These are phyloP conservation scores for Castor canadensis DNA, from an alignment of 2,113 vertebrate species.

Conservation along the genomic window DNA sequence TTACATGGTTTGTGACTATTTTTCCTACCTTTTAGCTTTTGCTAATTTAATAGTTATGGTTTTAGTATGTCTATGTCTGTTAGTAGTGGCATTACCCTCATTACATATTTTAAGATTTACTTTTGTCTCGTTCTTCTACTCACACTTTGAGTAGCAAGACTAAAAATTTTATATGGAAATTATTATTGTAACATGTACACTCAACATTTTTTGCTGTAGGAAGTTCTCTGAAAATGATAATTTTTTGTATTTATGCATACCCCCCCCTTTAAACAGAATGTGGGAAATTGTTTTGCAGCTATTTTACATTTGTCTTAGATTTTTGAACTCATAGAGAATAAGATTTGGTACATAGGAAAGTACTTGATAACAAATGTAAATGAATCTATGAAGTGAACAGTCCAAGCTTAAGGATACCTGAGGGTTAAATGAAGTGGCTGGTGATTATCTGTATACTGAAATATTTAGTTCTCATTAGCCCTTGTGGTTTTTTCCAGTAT, in stretches of 20 bases:
- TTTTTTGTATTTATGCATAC: not conserved
- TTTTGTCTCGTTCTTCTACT: not conserved
- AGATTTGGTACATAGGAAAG: constrained; percentile 2
- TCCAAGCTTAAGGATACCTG: not conserved
- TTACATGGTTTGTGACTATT: not conserved
- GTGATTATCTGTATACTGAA: not conserved
- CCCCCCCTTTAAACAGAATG: not conserved
- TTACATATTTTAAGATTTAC: not conserved
- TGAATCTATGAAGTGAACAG: not conserved
- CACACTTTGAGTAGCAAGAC: not conserved
- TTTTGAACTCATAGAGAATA: constrained; percentile 18
- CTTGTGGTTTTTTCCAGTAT: not conserved
- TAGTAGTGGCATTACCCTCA: constrained; percentile 7
- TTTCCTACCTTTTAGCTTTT: not conserved
- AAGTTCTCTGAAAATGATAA: constrained; percentile 11
- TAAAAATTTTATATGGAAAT: not conserved
- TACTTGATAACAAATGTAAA: not conserved
- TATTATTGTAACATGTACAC: not conserved
- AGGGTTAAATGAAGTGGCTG: not conserved
- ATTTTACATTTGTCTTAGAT: not conserved
- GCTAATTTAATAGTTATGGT: not conserved
- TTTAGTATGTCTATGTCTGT: constrained; percentile 11
- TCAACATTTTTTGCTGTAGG: not conserved
- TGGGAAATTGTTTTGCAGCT: not conserved
- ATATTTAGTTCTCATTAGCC: constrained; percentile 28